Base-by-base conservation (phyloP, 2,888 invertebrate species). In the Fissipunctia ypsillon region DNA sequence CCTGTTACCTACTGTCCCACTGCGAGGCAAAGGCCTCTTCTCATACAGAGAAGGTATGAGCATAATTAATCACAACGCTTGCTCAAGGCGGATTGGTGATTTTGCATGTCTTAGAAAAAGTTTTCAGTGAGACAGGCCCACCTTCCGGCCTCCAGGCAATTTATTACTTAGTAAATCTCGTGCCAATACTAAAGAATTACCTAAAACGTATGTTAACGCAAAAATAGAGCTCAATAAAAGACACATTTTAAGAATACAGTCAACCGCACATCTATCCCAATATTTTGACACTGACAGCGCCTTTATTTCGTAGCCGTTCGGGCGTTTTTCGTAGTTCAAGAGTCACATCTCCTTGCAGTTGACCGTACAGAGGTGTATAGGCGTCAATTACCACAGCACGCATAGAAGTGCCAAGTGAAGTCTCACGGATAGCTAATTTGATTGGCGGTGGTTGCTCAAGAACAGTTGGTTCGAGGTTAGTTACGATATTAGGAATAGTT, bases 381-480 rank as follows among this genome's bases (percentile, higher is more conserved):
- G 73, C 80, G 75, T 81, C 91, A 94, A 94, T 95, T 95, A 94
- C 89, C 93, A 81, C 73, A 43, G 50, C 73, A 77, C 80, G 83
- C 88, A 93, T 93, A 91, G 93, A 90, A 81, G 89, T 91, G 92
- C 90, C 88, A 95, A 95, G 91, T 90, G 89, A 78, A 80, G 77
- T 76, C 91, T 92, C 95, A 95, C 95, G 95, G 88, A 87, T 79
- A 85, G 90, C 94, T 94, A 94, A 94, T 94, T 94, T 94, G 93
- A 93, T 92, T 93, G 94, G 90, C 94, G 90, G 89, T 79, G 50
- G 88, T 91, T 88, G 79, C 89, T 83, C 92, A 93, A 94, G 91
- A 91, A 70, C 93, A 89, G 93, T 92, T 93, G 91, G 38, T 76
- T 82, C 71, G 66, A 77, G 72, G 66, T 56, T 71, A 80, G 50